Evolutionary conservation across 1,140 invertebrate genomes (phyloP).

Genomic region (Brachionus angularis): DNA sequence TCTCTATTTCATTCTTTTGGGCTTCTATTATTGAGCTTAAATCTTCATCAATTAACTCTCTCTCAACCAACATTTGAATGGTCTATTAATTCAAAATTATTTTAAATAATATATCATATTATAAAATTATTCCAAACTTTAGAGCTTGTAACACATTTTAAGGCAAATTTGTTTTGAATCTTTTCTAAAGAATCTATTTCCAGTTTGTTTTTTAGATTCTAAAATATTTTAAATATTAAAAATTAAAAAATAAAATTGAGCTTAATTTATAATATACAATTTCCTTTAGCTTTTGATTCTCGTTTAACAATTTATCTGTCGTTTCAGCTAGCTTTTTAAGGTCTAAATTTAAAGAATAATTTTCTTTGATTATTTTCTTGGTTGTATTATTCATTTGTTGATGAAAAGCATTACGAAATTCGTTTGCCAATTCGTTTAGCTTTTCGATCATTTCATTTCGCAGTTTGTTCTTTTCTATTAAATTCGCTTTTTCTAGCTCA

Average conservation of each 20-base stretch:
- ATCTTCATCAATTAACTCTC: not conserved
- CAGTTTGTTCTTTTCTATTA: constrained; percentile 17
- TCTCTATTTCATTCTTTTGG: not conserved
- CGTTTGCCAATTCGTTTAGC: constrained; percentile 12
- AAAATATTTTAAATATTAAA: not conserved
- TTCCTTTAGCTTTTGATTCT: constrained; percentile 1
- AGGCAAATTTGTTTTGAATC: not conserved
- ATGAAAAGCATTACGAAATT: constrained; percentile 35
- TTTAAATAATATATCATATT: not conserved
- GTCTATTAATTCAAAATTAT: not conserved
- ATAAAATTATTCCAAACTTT: not conserved
- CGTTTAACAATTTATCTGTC: not conserved
- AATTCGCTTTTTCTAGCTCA: constrained; percentile 3
- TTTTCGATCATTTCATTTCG: constrained; percentile 34
- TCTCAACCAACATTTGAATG: not conserved
- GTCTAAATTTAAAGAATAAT: constrained; percentile 29
- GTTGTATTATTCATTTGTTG: constrained; percentile 34
- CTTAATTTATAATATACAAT: not conserved
- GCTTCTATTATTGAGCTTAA: not conserved
- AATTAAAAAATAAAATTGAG: not conserved
- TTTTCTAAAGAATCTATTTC: not conserved
- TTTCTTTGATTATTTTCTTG: constrained; percentile 31
- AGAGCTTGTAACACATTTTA: constrained; percentile 2
- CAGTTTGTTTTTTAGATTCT: constrained; percentile 12
- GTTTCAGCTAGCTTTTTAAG: constrained; percentile 9